Base-by-base conservation (phyloP, 2,888 invertebrate species). In the Myopa tessellatipennis region DNA sequence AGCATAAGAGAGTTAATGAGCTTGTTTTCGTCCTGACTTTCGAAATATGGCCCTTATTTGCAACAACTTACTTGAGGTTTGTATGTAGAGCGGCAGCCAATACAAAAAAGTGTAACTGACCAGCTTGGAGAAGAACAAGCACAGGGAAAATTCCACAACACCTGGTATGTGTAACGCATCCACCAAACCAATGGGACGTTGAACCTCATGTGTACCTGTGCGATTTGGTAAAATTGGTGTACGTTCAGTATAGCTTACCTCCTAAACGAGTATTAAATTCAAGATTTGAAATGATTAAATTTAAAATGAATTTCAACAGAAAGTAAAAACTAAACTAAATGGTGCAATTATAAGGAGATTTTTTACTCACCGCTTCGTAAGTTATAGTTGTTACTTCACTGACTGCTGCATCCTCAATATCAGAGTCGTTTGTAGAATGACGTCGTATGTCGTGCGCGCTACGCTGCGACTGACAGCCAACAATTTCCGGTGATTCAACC, bases 91-190 rank as follows among this genome's bases (percentile, higher is more conserved):
- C 36, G 98, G 98, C 85, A 99, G 91, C 98, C 98, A 99, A 88
- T 96, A 98, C 71, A 98, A 92, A 90, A 98, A 98, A 78, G 98
- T 98, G 87, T 99, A 98, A 88, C 96, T 96, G 85, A 98, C 98
- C 60, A 98, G 92, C 90, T 99, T 99, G 16, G 98, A 96, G 90
- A 98, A 98, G 90, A 98, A 98, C 61, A 98, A 91, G 65, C 96
- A 96, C 65, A 98, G 88, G 0, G 98, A 96, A 90, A 95, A 99
- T 90, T 98, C 98, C 4, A 97, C 82, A 2, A 99, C 98, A 50
- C 98, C 98, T 0, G 98, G 98, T 85, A 98, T 97, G 83, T 90
- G 90, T 1, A 96, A 90, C 50, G 98, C 98, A 78, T 86, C 84
- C 0, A 83, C 78, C 4, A 89, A 78, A 74, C 87, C 83, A 34